Percentiles rank a stretch among this genome's conserved stretches.
Evolutionary conservation across 2,888 invertebrate species (phyloP).

Genomic region (Boloria euphrosyne): DNA sequence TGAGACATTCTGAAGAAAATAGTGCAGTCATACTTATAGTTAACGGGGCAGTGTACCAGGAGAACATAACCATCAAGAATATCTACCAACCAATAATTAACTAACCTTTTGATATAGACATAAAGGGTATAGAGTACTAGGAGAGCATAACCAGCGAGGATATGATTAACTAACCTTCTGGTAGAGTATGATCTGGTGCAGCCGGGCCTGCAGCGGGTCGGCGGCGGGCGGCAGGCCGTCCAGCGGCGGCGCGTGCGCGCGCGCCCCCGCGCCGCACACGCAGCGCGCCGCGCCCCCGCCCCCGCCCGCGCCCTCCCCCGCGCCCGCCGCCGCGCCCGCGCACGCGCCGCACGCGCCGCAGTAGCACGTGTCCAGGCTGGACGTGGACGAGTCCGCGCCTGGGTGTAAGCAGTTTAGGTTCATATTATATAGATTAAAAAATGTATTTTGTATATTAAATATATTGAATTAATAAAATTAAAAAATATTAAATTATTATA

Average conservation of each 20-base stretch:
- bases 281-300: constrained; percentile 42
- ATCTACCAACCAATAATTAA: too few relatives aligned
- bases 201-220: constrained; percentile 88
- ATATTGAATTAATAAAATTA: neutral
- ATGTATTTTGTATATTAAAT: too few relatives aligned
- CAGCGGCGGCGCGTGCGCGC: constrained; percentile 77
- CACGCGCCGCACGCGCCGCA: constrained; percentile 18
- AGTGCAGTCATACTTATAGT: too few relatives aligned
- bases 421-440: too few relatives aligned
- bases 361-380: constrained; percentile 21
- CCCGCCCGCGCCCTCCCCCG: constrained; percentile 45
- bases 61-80: too few relatives aligned
- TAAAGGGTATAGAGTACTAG: too few relatives aligned
- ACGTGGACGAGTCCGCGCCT: constrained; percentile 19
- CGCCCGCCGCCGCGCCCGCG: constrained; percentile 37
- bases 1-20: too few relatives aligned
- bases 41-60: too few relatives aligned
- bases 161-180: constrained; percentile 81
- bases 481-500: neutral
- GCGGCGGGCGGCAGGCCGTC: constrained; percentile 88
- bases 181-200: constrained; percentile 91
- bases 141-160: too few relatives aligned
- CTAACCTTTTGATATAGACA: too few relatives aligned
- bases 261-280: constrained; percentile 45
- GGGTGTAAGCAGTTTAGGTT: too few relatives aligned